Evolutionary conservation across 2,888 invertebrate species (phyloP), one percentile per base, ranked within the genome.

Genomic region (Calliopum simillimum): DNA sequence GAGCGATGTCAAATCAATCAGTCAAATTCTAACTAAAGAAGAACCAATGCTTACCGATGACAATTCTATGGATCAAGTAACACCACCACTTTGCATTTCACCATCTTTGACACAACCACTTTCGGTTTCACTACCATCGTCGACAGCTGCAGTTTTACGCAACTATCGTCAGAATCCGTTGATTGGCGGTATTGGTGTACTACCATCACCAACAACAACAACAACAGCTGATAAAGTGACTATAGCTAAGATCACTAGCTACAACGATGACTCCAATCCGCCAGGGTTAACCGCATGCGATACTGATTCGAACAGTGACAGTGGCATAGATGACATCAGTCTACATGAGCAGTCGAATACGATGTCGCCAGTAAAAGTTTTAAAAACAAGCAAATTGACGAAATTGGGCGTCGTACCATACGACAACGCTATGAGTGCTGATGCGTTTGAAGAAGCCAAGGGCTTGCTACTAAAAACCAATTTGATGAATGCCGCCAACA

Each of bases 81-180:
- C 72, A 2, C 71, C 71, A 41, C 67, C 70, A 14, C 59, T 55
- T n/a, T 70, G 51, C n/a, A 23, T 70, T 5, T 75, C 76, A 8
- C 67, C 74, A 12, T 56, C 74, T 14, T 23, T 72, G 23, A 68
- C 67, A 4, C 61, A 68, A 51, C 79, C 82, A 4, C 65, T 81
- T 12, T 19, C 43, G 14, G 13, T 33, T 33, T 63, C 76, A 77
- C 3, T 80, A 80, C 59, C 73, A 5, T 46, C 75, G 14, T 66
- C 74, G 2, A 77, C 81, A 4, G 74, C 75, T 12, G 72, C 82
- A 44, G 75, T 81, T 63, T 62, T 86, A 69, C 81, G 82, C 53
- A 81, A 79, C 65, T 83, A 77, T 72, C 79, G 79, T 47, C 78
- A 85, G 62, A 85, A 85, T 79, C 85, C 85, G 0, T 76, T 86